Evolutionary conservation across 2,888 invertebrate species (phyloP).

Genomic region (Yponomeuta sedellus): DNA sequence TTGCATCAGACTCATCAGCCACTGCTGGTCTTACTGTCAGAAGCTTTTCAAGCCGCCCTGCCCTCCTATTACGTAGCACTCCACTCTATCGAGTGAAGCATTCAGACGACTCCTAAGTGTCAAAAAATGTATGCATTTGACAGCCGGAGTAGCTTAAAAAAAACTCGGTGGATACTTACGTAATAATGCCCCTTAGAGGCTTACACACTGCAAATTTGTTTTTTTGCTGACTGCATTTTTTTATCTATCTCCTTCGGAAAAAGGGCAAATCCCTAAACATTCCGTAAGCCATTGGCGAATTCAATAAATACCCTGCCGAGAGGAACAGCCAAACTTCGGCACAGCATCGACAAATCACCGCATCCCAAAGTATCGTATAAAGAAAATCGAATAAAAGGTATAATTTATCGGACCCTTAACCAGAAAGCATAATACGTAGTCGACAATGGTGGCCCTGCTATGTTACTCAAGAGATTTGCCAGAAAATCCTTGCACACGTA

Average conservation of each 20-base stretch:
- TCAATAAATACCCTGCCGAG: not conserved
- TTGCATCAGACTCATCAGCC: no score
- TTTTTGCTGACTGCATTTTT: no score
- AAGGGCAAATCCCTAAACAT: not conserved
- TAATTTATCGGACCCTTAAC: conserved; percentile 53
- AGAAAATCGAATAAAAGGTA: conserved; percentile 40
- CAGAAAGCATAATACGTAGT: conserved; percentile 55
- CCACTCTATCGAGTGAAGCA: no score
- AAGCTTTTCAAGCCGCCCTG: no score
- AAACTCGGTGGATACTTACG: no score
- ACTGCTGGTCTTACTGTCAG: no score
- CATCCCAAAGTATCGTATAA: conserved; percentile 20
- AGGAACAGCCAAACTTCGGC: not conserved
- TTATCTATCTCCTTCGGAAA: not conserved
- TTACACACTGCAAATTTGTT: no score
- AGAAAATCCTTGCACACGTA: not conserved
- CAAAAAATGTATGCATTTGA: no score
- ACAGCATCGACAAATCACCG: conserved; percentile 15
- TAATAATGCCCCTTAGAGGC: no score
- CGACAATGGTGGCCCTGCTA: conserved; percentile 44
- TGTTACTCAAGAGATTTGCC: not conserved
- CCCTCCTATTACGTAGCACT: no score
- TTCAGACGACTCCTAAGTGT: no score
- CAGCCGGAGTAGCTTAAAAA: no score
- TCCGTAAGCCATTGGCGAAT: not conserved